phyloP scores from a whole-genome alignment of 2,797 vertebrate species.

The Sandelia bainsii region DNA sequence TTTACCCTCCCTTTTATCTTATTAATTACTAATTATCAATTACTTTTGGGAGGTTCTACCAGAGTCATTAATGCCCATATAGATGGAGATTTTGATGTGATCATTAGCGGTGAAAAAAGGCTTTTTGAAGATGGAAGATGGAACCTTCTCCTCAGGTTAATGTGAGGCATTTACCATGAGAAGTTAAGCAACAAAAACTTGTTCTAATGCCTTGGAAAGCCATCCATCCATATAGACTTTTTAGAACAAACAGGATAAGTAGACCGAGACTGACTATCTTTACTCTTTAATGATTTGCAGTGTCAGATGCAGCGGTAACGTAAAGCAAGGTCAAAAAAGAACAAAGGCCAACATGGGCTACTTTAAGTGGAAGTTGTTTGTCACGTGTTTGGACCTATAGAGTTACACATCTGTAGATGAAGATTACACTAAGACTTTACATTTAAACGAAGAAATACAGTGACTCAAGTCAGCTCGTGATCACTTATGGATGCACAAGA shows the following conservation, averaged over 20 bases:
- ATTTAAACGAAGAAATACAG: background rate
- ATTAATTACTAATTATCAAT: too few species aligned
- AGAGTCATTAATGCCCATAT: conserved; percentile 2
- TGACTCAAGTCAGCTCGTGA: background rate
- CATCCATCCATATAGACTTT: background rate
- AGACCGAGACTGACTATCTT: background rate
- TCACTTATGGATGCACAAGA: background rate
- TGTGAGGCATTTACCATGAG: conserved; percentile 43
- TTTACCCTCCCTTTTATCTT: background rate
- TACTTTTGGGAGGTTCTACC: conserved; percentile 6
- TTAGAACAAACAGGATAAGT: background rate
- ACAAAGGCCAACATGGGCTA: background rate
- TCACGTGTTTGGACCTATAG: background rate
- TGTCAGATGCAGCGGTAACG: background rate
- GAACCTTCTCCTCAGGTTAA: conserved; percentile 17
- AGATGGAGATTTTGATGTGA: conserved; percentile 22
- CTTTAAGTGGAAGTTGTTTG: background rate
- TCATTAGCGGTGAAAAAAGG: conserved; percentile 1
- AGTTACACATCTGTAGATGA: background rate
- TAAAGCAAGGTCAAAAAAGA: background rate
- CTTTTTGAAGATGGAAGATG: conserved; percentile 10
- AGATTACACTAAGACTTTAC: background rate
- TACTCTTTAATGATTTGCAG: background rate
- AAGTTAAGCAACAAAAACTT: conserved; percentile 58
- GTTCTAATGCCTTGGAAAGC: background rate